Percentiles rank a stretch among this genome's conserved stretches.
phyloP scores from a whole-genome alignment of 2,113 vertebrate species.

The Ictalurus furcatus region DNA sequence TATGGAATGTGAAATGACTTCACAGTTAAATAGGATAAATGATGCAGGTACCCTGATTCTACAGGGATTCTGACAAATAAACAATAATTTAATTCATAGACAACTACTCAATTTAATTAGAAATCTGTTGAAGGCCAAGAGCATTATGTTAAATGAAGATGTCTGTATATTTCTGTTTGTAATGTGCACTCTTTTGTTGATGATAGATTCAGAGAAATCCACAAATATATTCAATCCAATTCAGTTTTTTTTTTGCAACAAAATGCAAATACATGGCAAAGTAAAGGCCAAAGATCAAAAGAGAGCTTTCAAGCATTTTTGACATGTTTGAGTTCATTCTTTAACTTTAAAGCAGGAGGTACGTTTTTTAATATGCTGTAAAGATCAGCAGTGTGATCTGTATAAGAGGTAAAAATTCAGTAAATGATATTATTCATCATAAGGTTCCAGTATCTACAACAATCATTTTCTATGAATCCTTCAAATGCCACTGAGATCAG shows the following conservation, averaged over 20 bases:
- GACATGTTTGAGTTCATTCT: constrained; percentile 66
- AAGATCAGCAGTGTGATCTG: background rate
- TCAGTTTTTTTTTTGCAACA: constrained; percentile 47
- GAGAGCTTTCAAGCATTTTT: constrained; percentile 65
- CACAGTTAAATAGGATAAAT: background rate
- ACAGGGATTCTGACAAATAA: background rate
- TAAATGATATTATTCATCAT: background rate
- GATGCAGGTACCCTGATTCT: background rate
- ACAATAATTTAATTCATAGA: background rate
- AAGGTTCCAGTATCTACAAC: background rate
- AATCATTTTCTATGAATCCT: background rate
- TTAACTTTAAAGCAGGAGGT: constrained; percentile 60
- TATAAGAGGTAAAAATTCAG: background rate
- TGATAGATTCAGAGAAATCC: constrained; percentile 43
- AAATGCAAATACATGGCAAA: constrained; percentile 31
- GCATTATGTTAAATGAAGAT: background rate
- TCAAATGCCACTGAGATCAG: background rate
- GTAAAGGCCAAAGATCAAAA: constrained; percentile 66
- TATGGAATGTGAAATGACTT: background rate
- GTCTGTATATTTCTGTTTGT: background rate
- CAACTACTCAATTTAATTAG: background rate
- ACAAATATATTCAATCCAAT: constrained; percentile 74
- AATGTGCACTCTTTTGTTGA: background rate
- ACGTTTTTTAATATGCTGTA: background rate
- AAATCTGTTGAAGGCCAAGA: background rate